A percentile compares a stretch with the other conserved stretches of the same genome.
Evolutionary conservation across 2,797 vertebrate species (phyloP).

Genomic region (Heliangelus exortis): DNA sequence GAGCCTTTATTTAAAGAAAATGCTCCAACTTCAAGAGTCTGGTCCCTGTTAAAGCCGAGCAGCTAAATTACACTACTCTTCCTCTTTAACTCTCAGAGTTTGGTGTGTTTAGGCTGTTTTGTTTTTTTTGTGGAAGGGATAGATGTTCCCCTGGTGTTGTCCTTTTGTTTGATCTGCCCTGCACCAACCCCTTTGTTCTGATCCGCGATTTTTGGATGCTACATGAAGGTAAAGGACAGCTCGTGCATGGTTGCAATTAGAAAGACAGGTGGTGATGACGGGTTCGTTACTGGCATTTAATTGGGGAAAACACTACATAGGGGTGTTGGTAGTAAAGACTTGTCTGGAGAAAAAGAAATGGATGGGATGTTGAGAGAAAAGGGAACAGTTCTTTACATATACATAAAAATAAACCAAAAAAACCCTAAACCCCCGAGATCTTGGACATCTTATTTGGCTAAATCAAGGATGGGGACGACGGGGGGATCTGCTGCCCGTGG

Average conservation of each 20-base stretch:
- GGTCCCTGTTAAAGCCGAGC: neutral
- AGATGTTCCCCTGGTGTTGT: neutral
- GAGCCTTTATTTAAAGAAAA: neutral
- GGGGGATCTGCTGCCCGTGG: neutral
- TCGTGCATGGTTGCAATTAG: fast-evolving
- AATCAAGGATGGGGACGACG: neutral
- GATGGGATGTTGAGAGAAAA: neutral
- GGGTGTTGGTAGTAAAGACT: neutral
- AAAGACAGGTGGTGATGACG: too few species aligned
- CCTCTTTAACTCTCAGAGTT: fast-evolving
- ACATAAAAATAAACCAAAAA: too few species aligned
- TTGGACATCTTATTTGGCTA: neutral
- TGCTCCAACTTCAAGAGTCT: neutral
- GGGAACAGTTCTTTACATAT: neutral
- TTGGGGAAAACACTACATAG: neutral
- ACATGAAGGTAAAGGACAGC: neutral
- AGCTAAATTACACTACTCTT: neutral
- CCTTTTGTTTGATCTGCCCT: neutral
- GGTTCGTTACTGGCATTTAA: neutral
- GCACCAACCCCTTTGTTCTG: neutral
- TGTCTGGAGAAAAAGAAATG: neutral
- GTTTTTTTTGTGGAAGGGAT: neutral
- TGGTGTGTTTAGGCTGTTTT: neutral
- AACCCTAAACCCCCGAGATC: too few species aligned
- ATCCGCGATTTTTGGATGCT: neutral